Base-by-base conservation (phyloP, 2,888 invertebrate genomes). In the Tromatobia lineatoria region DNA sequence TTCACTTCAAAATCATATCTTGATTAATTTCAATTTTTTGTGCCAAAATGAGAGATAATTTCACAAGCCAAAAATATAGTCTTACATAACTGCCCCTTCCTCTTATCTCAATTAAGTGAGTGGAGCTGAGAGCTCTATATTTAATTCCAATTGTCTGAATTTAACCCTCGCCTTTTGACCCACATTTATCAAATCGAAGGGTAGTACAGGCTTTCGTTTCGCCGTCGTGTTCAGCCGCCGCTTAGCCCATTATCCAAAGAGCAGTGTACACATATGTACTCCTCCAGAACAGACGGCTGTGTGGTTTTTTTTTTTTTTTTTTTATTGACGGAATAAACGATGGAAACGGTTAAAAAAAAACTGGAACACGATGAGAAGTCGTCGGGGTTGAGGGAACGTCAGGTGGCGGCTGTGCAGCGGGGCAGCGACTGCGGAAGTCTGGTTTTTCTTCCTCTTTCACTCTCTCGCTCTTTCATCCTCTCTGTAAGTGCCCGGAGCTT, bases 331-430 rank as follows among this genome's bases (percentile, higher is more conserved):
- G 64, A 64, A 59, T 50, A 23, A 75, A 66, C 74, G 74, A 57
- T 74, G 42, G 50, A 64, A 64, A 38, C 11, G n/a, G 59, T 20
- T 47, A 23, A 34, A 76, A 61, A 54, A 70, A 75, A 81, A 81
- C 69, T 81, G 23, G 81, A 76, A 75, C 81, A 52, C 81, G 45
- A 52, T 50, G 61, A 64, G 20, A 70, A 75, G 70, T 54, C 38
- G 67, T 42, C 61, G 52, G 61, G 42, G 64, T 42, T 64, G 64
- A 45, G 61, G 70, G 70, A 70, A 64, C 38, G 64, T 18, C 64
- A 38, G 64, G 64, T 38, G 20, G 64, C 20, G 64, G 42, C 20
- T 64, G 64, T 42, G 64, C 20, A 11, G 38, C 20, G 38, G 64
- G 64, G 64, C n/a, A 42, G 64, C 13, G 18, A 64, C 20, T 64